Percentiles rank a stretch among this genome's conserved stretches.
Evolutionary conservation across 2,113 vertebrate genomes (phyloP).

Genomic region (Toxotes jaculatrix): DNA sequence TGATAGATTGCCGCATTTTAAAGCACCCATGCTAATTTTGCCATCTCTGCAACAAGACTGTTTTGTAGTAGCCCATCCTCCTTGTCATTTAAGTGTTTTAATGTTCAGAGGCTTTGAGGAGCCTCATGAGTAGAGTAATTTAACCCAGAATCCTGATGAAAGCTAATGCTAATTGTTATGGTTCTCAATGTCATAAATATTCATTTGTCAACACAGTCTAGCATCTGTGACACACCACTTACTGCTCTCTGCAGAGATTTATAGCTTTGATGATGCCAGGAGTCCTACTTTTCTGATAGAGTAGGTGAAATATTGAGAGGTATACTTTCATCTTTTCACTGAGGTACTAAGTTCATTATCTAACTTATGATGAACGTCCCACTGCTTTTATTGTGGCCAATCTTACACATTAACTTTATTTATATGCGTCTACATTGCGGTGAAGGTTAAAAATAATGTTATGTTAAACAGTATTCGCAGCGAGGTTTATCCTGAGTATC

Average conservation of each 20-base stretch:
- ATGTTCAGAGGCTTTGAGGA: conserved; percentile 57
- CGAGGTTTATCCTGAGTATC: neutral
- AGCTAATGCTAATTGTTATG: conserved; percentile 68
- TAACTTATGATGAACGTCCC: neutral
- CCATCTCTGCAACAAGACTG: conserved; percentile 4
- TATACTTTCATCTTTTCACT: neutral
- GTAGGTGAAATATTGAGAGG: conserved; percentile 11
- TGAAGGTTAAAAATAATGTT: conserved; percentile 6
- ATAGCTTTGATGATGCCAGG: conserved; percentile 52
- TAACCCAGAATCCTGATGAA: conserved; percentile 64
- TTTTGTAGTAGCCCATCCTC: conserved; percentile 42
- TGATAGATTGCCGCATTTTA: neutral
- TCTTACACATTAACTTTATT: conserved; percentile 9
- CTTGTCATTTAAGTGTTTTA: conserved; percentile 54
- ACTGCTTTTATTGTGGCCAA: neutral
- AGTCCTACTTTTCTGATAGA: neutral
- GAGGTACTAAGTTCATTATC: conserved; percentile 6
- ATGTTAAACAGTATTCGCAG: neutral
- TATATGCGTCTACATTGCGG: conserved; percentile 1
- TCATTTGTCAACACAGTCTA: conserved; percentile 48
- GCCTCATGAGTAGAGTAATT: conserved; percentile 54
- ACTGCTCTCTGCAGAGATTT: conserved; percentile 44
- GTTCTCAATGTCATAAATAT: conserved; percentile 62
- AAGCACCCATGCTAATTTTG: conserved; percentile 21
- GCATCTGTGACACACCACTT: conserved; percentile 35